Evolutionary conservation across 2,113 vertebrate genomes (phyloP), one percentile per base, ranked within the genome.

Genomic region (Anarhynchus alexandrinus): DNA sequence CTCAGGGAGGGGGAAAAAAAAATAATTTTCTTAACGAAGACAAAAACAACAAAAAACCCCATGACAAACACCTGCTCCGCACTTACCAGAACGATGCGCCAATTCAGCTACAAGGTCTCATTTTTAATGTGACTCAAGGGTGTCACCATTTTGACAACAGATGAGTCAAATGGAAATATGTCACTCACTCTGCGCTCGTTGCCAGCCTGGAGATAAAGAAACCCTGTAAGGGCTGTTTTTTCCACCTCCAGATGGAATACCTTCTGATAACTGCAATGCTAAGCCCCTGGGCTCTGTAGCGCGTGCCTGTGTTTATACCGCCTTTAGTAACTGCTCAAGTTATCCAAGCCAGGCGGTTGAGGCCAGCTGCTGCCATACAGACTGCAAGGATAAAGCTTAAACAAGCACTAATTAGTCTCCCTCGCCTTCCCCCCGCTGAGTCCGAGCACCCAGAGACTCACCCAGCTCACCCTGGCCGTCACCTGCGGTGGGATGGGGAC

Each of bases 151-250:
- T 67, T 93, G 93, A 97, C 84, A 87, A 78, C 5, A 0, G 45
- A 42, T 96, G 97, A 97, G 96, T 96, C 97, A 95, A 91, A 93
- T 61, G 80, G 96, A 96, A 96, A 95, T 52, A 19, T 20, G 30
- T 86, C 85, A 32, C 91, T 95, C 90, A 54, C 64, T 52, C 59
- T 2, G 55, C 8, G 2, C 26, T 62, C 5, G 0, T 72, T 88
- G 73, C 86, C 52, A 76, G 82, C 86, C 84, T 82, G 1, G 0
- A 73, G 73, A 58, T 52, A 40, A 61, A 73, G 54, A 51, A 77
- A 77, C 51, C 62, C 71, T 57, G n/a, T 11, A 74, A 76, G 67
- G 78, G 84, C 42, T 82, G 81, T 3, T 85, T 93, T 85, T 64
- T 34, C 79, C 90, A 64, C 82, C 85, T 93, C 86, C 91, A 55